Conservation (phyloP, 2,888 invertebrate genomes). For the Drosophila kuntzei region DNA sequence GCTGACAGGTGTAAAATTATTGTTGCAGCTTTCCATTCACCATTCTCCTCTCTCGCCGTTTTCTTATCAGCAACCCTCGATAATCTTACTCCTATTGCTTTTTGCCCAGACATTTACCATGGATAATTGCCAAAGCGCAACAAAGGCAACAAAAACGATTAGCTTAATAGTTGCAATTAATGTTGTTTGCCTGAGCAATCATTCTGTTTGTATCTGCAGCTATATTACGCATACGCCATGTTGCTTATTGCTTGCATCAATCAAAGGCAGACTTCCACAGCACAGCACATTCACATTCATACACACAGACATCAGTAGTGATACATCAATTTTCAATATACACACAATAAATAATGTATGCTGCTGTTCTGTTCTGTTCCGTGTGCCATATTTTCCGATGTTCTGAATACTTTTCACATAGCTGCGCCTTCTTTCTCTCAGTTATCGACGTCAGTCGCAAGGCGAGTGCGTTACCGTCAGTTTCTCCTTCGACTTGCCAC, state of each 20-base stretch:
- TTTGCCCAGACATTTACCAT: conserved; percentile 22
- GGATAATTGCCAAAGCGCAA: conserved; percentile 64
- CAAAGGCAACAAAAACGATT: conserved; percentile 63
- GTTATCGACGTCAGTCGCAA: conserved; percentile 12
- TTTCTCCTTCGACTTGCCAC: conserved; percentile 27
- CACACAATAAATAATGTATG: conserved; percentile 71
- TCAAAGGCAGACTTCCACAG: conserved; percentile 48
- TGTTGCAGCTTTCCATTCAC: conserved; percentile 29
- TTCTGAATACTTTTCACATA: conserved; percentile 66
- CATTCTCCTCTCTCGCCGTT: not conserved
- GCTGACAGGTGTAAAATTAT: conserved; percentile 80
- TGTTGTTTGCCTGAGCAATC: conserved; percentile 47
- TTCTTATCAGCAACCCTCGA: conserved; percentile 10
- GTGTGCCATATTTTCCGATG: conserved; percentile 62
- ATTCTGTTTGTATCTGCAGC: conserved; percentile 37
- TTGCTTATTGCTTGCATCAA: conserved; percentile 64
- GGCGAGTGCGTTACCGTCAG: conserved; percentile 31
- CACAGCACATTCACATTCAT: conserved; percentile 6
- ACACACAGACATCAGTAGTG: conserved; percentile 15
- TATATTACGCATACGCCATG: conserved; percentile 54
- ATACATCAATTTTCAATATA: conserved; percentile 45
- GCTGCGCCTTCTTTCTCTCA: conserved; percentile 25
- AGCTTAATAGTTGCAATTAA: conserved; percentile 76
- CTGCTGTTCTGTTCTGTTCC: conserved; percentile 56
- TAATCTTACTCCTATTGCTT: conserved; percentile 23